phyloP scores from a whole-genome alignment of 2,888 invertebrate species.

The Rhamphomyia laevipes region DNA sequence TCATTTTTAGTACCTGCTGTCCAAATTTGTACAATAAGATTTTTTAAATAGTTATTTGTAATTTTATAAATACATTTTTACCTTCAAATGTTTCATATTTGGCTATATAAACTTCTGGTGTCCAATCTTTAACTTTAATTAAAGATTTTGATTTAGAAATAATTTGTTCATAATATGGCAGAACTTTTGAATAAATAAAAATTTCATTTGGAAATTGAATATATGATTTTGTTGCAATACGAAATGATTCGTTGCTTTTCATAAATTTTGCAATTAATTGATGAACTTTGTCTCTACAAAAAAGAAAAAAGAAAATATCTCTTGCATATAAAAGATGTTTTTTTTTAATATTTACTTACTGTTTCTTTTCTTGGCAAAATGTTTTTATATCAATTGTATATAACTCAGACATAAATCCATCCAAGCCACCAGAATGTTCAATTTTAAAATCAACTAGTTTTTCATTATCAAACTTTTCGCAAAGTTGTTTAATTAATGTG shows the following conservation, averaged over 20 bases:
- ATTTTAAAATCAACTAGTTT: slow-evolving; percentile 18
- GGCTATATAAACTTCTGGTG: slow-evolving; percentile 24
- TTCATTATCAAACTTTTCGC: slow-evolving; percentile 21
- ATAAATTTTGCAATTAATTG: slow-evolving; percentile 30
- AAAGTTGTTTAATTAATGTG: slow-evolving; percentile 24
- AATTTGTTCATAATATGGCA: slow-evolving; percentile 27
- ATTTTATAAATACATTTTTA: slow-evolving; percentile 9
- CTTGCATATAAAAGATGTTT: background rate
- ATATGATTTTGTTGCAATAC: slow-evolving; percentile 27
- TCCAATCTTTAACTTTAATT: slow-evolving; percentile 20
- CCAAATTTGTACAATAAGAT: too few species aligned
- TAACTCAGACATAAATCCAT: slow-evolving; percentile 34
- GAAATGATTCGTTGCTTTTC: slow-evolving; percentile 29
- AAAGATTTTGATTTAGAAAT: slow-evolving; percentile 14
- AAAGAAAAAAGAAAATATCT: background rate
- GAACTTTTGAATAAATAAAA: slow-evolving; percentile 26
- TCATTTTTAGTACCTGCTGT: slow-evolving; percentile 17
- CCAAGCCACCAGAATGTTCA: slow-evolving; percentile 25
- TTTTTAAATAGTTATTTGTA: background rate
- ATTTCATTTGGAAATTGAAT: slow-evolving; percentile 33
- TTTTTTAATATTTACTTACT: background rate
- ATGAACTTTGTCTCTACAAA: slow-evolving; percentile 8
- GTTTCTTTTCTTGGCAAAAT: background rate
- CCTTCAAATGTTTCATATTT: slow-evolving; percentile 28
- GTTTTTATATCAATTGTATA: slow-evolving; percentile 17